Percentiles rank a stretch among this genome's conserved stretches.
These are phyloP conservation scores for Cossypha heuglini DNA, from an alignment of 2,797 vertebrate species.

Conservation along the genomic window DNA sequence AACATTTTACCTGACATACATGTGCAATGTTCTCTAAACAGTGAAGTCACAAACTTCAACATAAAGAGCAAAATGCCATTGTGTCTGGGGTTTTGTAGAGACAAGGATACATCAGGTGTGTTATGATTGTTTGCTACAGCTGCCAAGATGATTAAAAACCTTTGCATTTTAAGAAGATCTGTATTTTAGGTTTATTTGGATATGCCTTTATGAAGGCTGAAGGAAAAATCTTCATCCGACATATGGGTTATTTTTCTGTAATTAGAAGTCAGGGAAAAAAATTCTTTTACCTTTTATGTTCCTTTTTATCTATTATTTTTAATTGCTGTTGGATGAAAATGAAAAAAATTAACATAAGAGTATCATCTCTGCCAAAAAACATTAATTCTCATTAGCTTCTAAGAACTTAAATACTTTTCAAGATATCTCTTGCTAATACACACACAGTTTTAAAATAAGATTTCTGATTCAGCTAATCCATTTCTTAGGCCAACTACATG, in stretches of 20 bases:
- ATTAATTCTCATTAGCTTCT: neutral
- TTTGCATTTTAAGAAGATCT: neutral
- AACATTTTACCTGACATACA: neutral
- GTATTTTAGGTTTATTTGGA: neutral
- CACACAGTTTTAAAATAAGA: neutral
- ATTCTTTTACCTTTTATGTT: neutral
- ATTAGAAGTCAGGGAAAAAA: neutral
- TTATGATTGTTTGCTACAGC: fast-evolving
- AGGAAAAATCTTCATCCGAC: neutral
- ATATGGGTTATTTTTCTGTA: neutral
- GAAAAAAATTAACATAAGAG: neutral
- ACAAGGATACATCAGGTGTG: neutral
- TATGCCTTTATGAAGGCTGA: neutral
- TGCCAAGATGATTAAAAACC: neutral
- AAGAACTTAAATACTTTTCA: neutral
- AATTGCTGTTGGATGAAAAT: neutral
- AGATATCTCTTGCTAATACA: neutral
- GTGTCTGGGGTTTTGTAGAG: neutral
- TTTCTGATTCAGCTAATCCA: neutral
- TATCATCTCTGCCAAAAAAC: neutral
- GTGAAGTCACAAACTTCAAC: neutral
- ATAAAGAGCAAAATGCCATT: neutral
- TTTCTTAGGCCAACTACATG: neutral
- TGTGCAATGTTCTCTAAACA: neutral
- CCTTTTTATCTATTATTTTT: neutral